phyloP scores from a whole-genome alignment of 2,113 vertebrate genomes.

The Cheilinus undulatus region DNA sequence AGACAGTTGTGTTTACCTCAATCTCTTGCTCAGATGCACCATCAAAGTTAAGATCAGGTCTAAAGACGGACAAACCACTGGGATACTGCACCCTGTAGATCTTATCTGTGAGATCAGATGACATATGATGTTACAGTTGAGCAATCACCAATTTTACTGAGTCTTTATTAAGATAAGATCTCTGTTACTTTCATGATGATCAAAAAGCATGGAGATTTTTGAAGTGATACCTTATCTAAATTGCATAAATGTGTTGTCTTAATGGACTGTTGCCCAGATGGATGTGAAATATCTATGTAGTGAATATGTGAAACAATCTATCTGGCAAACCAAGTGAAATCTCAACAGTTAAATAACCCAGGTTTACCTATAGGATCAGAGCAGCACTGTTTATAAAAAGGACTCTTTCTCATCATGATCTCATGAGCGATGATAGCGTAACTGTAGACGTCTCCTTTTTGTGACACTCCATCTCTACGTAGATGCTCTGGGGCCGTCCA shows the following conservation, averaged over 20 bases:
- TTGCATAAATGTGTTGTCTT: too few relatives aligned
- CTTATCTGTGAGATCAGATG: conserved; percentile 85
- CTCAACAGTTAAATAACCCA: too few relatives aligned
- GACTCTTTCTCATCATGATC: conserved; percentile 87
- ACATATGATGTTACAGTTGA: not conserved
- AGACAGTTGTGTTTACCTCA: conserved; percentile 83
- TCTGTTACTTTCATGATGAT: too few relatives aligned
- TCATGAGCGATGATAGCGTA: conserved; percentile 95
- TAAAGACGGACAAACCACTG: conserved; percentile 76
- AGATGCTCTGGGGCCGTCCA: conserved; percentile 97
- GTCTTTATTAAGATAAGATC: too few relatives aligned
- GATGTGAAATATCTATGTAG: too few relatives aligned
- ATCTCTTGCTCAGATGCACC: conserved; percentile 86
- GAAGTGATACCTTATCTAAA: too few relatives aligned
- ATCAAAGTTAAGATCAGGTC: conserved; percentile 92
- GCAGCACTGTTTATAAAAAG: conserved; percentile 87
- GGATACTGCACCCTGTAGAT: conserved; percentile 87
- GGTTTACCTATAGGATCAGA: conserved; percentile 68
- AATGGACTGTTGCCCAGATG: too few relatives aligned
- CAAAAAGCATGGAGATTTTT: too few relatives aligned
- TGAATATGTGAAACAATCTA: too few relatives aligned
- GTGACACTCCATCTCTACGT: conserved; percentile 87
- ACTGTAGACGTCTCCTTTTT: conserved; percentile 97
- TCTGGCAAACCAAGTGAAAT: too few relatives aligned
- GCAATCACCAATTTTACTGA: too few relatives aligned